Percentiles rank a stretch among this genome's conserved stretches.
phyloP scores from a whole-genome alignment of 2,113 vertebrate species.

The Muntiacus muntjak region DNA sequence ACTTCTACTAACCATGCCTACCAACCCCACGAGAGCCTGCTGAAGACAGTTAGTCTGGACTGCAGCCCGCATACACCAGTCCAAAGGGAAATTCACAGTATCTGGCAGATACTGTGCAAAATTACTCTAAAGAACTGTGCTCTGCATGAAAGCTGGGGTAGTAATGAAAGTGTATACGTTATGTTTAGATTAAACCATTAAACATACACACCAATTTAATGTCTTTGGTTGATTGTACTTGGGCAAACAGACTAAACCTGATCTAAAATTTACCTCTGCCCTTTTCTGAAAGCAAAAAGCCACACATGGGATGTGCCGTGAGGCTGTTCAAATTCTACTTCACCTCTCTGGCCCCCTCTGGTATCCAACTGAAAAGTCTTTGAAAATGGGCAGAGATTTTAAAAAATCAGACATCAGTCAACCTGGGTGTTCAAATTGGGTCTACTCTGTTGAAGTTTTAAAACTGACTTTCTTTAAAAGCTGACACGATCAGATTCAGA shows the following conservation, averaged over 20 bases:
- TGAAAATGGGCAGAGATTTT: not conserved
- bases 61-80: not conserved
- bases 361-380: not conserved
- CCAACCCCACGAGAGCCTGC: too few relatives aligned
- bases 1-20: not conserved
- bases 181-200: not conserved
- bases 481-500: not conserved
- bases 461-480: not conserved
- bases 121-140: not conserved
- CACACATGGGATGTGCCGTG: not conserved
- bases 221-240: not conserved
- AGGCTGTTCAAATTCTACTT: not conserved
- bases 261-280: not conserved
- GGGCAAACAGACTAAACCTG: not conserved
- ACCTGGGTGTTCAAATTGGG: not conserved
- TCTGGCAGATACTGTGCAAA: not conserved
- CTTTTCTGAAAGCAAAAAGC: not conserved
- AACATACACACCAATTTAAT: not conserved
- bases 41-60: not conserved
- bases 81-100: not conserved
- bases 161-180: not conserved
- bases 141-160: not conserved
- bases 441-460: not conserved
- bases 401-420: not conserved
- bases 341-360: not conserved